Conservation (phyloP, 2,797 vertebrate species). For the Pangasius sanitwongsei region DNA sequence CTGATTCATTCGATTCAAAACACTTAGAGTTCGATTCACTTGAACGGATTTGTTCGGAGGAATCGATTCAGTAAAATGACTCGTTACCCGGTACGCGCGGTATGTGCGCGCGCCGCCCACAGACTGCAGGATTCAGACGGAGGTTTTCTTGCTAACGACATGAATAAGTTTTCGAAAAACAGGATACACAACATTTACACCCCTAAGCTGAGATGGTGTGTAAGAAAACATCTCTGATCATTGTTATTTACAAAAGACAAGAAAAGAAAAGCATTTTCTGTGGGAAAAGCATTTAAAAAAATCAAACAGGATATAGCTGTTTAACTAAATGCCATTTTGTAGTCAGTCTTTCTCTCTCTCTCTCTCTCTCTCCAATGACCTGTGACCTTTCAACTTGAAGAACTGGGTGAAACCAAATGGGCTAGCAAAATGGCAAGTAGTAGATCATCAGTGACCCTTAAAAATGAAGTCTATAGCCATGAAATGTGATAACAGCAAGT, state of each 20-base stretch:
- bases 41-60: neutral
- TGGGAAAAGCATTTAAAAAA: neutral
- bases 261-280: neutral
- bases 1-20: neutral
- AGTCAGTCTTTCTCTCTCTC: neutral
- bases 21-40: neutral
- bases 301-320: neutral
- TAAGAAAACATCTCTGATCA: neutral
- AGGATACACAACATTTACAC: neutral
- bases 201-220: neutral
- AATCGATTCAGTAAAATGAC: conserved; percentile 13
- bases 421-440: conserved; percentile 58
- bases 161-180: neutral
- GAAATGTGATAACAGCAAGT: conserved; percentile 12
- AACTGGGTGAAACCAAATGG: conserved; percentile 49
- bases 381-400: conserved; percentile 57
- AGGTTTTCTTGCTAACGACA: neutral
- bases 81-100: neutral
- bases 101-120: conserved; percentile 14
- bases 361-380: conserved; percentile 20
- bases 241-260: neutral
- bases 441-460: conserved; percentile 68
- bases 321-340: neutral
- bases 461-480: conserved; percentile 50
- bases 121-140: neutral